Conservation (phyloP, 2,113 vertebrate genomes). For the Kryptolebias marmoratus region DNA sequence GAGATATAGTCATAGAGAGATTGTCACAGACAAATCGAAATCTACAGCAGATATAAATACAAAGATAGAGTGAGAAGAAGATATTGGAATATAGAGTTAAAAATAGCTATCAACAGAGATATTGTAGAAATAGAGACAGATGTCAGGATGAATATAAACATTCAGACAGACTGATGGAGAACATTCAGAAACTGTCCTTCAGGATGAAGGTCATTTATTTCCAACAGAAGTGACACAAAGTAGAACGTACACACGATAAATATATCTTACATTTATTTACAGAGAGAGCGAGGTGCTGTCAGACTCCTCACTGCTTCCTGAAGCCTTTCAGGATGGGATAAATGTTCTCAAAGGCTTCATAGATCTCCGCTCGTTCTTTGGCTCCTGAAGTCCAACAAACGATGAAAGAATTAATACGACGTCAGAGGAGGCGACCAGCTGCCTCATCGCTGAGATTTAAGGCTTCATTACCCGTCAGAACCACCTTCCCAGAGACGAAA, state of each 20-base stretch:
- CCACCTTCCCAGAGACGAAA: slow-evolving; percentile 97
- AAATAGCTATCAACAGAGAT: no score
- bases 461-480: slow-evolving; percentile 86
- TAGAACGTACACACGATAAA: neutral
- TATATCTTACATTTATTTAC: neutral
- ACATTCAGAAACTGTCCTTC: no score
- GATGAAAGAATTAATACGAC: neutral
- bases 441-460: neutral
- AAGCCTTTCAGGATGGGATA: slow-evolving; percentile 96
- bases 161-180: no score
- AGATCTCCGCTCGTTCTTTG: slow-evolving; percentile 94
- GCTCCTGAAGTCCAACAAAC: slow-evolving; percentile 83
- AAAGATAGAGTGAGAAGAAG: no score
- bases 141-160: no score
- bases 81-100: no score
- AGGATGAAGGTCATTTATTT: neutral
- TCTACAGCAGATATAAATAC: no score
- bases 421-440: neutral
- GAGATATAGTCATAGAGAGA: no score
- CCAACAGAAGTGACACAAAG: neutral
- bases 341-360: slow-evolving; percentile 98
- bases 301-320: slow-evolving; percentile 82
- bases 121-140: no score
- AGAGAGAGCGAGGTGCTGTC: neutral
- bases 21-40: no score